These are phyloP conservation scores for Pachycephala philippinensis DNA, from an alignment of 2,113 vertebrate genomes.

Conservation along the genomic window DNA sequence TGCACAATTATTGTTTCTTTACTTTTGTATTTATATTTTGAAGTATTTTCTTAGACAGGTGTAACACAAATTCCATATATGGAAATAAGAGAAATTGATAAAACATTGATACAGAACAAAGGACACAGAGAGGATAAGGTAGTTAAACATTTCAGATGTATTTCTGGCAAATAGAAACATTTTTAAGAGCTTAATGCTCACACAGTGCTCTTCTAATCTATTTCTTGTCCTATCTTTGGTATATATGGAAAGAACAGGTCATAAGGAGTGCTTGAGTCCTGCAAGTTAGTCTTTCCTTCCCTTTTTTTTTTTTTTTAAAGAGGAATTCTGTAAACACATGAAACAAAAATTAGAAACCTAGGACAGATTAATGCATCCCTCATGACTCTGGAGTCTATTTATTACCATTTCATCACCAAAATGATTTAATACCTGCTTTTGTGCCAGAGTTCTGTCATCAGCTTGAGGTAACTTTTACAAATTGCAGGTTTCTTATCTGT, in stretches of 20 bases:
- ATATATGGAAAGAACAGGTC: neutral
- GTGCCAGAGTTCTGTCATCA: constrained; percentile 96
- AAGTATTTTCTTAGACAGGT: neutral
- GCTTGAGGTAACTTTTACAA: constrained; percentile 98
- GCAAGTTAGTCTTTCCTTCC: neutral
- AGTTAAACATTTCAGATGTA: neutral
- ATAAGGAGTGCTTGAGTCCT: neutral
- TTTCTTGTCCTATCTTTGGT: neutral
- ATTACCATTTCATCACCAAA: neutral
- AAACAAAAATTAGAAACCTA: neutral
- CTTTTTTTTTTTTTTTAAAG: neutral
- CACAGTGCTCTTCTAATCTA: neutral
- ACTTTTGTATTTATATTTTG: neutral
- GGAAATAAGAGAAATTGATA: neutral
- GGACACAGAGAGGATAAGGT: neutral
- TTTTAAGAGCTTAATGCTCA: neutral
- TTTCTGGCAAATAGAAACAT: neutral
- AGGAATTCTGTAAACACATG: neutral
- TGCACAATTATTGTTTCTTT: neutral
- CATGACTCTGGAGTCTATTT: neutral
- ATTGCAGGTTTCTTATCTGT: constrained; percentile 98
- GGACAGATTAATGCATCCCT: neutral
- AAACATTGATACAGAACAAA: neutral
- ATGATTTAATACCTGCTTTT: constrained; percentile 85
- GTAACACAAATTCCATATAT: neutral